Conservation (phyloP, 2,113 vertebrate genomes). For the Spea multiplicata region DNA sequence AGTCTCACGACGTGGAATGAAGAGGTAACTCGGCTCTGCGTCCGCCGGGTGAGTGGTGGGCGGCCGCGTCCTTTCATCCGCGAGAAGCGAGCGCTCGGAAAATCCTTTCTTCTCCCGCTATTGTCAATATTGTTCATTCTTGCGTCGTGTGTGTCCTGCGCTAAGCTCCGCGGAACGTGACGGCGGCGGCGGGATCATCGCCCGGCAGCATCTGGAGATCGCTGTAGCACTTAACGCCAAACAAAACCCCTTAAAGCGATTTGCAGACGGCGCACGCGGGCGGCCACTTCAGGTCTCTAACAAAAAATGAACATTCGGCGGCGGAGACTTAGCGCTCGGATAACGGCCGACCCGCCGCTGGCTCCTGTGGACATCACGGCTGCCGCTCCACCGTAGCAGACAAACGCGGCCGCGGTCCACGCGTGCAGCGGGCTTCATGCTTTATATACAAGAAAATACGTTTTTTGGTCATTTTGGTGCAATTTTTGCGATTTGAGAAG, state of each 20-base stretch:
- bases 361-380: no score
- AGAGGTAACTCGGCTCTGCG: constrained; percentile 27
- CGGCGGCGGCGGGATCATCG: constrained; percentile 11
- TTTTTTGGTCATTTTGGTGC: no score
- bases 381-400: no score
- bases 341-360: no score
- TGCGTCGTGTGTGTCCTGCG: constrained; percentile 23
- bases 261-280: not conserved
- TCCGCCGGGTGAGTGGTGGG: not conserved
- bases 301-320: no score
- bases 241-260: constrained; percentile 27
- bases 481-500: no score
- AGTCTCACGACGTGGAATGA: constrained; percentile 14
- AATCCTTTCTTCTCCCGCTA: constrained; percentile 11
- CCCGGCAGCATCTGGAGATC: constrained; percentile 26
- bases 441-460: no score
- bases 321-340: no score
- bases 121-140: constrained; percentile 16
- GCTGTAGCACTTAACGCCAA: constrained; percentile 14
- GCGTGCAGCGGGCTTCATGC: no score
- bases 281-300: not conserved
- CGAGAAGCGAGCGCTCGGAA: constrained; percentile 2
- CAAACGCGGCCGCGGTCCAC: no score
- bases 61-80: not conserved
- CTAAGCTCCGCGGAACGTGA: constrained; percentile 14